phyloP scores from a whole-genome alignment of 2,888 invertebrate species.

The Lordiphosa fenestrarum region DNA sequence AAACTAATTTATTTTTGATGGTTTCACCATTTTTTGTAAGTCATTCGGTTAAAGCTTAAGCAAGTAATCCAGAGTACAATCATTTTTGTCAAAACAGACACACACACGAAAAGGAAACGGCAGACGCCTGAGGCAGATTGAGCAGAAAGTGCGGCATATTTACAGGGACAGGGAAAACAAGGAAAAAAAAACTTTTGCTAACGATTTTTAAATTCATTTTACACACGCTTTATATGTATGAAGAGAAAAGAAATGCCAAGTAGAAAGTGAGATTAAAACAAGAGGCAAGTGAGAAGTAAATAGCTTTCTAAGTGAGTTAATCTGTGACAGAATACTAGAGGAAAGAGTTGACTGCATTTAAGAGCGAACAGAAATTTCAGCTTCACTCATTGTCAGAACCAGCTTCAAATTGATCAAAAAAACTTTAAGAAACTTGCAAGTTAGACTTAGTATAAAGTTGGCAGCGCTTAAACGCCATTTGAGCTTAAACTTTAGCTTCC shows the following conservation, averaged over 20 bases:
- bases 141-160: conserved; percentile 30
- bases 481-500: too few relatives aligned
- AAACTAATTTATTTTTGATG: conserved; percentile 51
- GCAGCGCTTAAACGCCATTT: too few relatives aligned
- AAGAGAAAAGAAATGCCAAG: conserved; percentile 18
- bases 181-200: conserved; percentile 59
- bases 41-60: conserved; percentile 64
- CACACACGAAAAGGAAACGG: conserved; percentile 22
- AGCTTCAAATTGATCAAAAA: too few relatives aligned
- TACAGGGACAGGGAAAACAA: conserved; percentile 58
- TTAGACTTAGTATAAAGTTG: too few relatives aligned
- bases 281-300: conserved; percentile 8
- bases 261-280: background rate
- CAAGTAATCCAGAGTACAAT: conserved; percentile 69
- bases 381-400: too few relatives aligned
- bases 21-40: conserved; percentile 57
- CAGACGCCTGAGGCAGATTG: conserved; percentile 9
- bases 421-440: too few relatives aligned
- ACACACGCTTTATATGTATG: conserved; percentile 48
- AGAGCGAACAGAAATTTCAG: too few relatives aligned
- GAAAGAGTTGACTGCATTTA: too few relatives aligned
- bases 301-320: conserved; percentile 2
- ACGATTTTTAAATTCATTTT: conserved; percentile 58
- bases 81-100: conserved; percentile 74
- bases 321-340: background rate